Conservation (phyloP, 64 coral and sea anemone species). For the Catalaphyllia jardinei region DNA sequence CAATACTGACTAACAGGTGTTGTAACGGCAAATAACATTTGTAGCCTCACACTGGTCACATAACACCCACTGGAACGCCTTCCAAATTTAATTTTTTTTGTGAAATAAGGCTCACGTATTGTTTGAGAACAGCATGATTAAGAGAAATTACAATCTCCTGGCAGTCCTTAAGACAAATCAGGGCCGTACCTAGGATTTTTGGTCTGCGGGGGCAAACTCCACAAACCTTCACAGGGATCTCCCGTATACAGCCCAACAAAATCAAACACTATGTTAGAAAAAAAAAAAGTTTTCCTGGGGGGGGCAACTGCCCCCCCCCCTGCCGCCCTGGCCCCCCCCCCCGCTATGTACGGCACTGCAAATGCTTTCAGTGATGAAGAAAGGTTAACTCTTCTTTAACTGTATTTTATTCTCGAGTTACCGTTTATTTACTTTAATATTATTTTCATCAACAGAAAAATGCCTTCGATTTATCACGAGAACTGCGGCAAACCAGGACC, state of each 20-base stretch:
- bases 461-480: constrained; percentile 95
- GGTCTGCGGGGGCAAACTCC: no score
- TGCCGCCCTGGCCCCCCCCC: no score
- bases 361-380: neutral
- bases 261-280: no score
- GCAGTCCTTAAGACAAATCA: neutral
- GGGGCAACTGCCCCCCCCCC: no score
- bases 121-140: neutral
- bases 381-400: neutral
- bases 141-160: neutral
- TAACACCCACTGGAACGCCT: neutral
- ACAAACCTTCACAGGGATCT: no score
- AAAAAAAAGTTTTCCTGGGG: no score
- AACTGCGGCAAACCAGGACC: constrained; percentile 94
- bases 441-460: constrained; percentile 69
- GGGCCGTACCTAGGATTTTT: no score
- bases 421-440: no score
- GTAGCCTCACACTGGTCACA: constrained; percentile 27
- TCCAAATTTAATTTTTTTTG: neutral
- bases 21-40: neutral
- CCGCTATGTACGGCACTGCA: no score
- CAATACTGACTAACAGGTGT: no score
- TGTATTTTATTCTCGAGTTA: neutral
- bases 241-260: no score
- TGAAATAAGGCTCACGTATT: neutral